Conservation (phyloP, 2,113 vertebrate genomes). For the Protobothrops mucrosquamatus region DNA sequence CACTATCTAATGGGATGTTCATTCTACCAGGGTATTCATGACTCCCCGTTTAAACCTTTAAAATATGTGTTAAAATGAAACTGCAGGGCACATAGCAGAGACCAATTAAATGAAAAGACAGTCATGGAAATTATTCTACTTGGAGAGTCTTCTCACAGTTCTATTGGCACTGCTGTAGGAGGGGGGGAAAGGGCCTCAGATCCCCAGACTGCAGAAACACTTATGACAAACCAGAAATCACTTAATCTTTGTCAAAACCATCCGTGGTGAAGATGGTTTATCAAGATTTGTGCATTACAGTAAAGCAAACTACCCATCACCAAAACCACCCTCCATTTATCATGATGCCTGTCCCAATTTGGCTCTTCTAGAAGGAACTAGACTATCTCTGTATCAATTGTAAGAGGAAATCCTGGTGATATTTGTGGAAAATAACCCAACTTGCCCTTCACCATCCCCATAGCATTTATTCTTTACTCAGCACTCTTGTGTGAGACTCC, state of each 20-base stretch:
- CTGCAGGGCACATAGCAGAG: not conserved
- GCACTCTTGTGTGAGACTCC: not conserved
- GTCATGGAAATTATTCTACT: slow-evolving; percentile 33
- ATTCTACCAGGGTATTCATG: not conserved
- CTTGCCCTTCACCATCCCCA: not conserved
- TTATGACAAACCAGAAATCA: slow-evolving; percentile 37
- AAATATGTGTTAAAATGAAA: not conserved
- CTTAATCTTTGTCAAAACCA: slow-evolving; percentile 46
- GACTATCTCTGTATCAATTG: fast-evolving
- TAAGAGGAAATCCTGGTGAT: not conserved
- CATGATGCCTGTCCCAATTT: not conserved
- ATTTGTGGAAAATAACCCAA: not conserved
- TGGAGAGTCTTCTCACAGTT: slow-evolving; percentile 20
- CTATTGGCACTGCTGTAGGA: slow-evolving; percentile 31
- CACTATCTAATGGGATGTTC: not conserved
- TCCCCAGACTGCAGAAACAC: slow-evolving; percentile 32
- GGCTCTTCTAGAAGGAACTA: not conserved
- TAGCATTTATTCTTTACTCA: not conserved
- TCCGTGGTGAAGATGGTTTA: slow-evolving; percentile 1
- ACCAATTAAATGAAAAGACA: slow-evolving; percentile 16
- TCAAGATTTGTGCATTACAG: not conserved
- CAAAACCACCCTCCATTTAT: not conserved
- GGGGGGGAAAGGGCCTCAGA: not conserved
- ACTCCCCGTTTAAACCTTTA: not conserved
- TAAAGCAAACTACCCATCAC: slow-evolving; percentile 23